Base-by-base conservation (phyloP, 2,797 vertebrate species). In the Bucorvus abyssinicus region DNA sequence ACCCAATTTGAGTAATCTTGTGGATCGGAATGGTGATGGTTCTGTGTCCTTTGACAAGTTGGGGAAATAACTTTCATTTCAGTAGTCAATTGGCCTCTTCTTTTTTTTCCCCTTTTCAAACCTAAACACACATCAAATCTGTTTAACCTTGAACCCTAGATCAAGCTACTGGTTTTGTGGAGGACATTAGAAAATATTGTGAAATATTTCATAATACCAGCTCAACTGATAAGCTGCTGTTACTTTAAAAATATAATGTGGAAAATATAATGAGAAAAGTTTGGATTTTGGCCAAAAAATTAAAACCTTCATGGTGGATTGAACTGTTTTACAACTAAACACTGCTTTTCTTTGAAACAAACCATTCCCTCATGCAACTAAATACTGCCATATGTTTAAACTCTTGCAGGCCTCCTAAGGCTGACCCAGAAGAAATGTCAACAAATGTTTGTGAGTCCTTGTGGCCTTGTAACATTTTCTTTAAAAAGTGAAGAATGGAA, bases 391-490 rank as follows among this genome's bases (percentile, higher is more conserved):
- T 96, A 96, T 95, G 96, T 91, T 94, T 96, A 80, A 92, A 96
- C 92, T 90, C 90, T 96, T 94, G 67, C 84, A 90, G 71, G 88
- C 79, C 88, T 94, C 96, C 91, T 94, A 93, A 96, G 88, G 93
- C 90, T 96, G 96, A 97, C 97, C 94, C 86, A 90, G 87, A 93
- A 97, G 95, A 95, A 95, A 96, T 96, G 95, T 96, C 95, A 97
- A 94, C 94, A 96, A 96, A 96, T 90, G 95, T 94, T 97, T 95
- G 91, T 94, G 87, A 96, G 93, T 95, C 94, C 93, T 95, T 60
- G 78, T 94, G 94, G 94, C 96, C 92, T 86, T 86, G 77, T 89
- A 96, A 90, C 87, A 70, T 94, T 91, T 94, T 71, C 92, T 89
- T 81, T 94, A 91, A 89, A 84, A 82, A 93, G 87, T 87, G 91